Evolutionary conservation across 2,113 vertebrate genomes (phyloP), one percentile per base, ranked within the genome.

Genomic region (Channa maculata): DNA sequence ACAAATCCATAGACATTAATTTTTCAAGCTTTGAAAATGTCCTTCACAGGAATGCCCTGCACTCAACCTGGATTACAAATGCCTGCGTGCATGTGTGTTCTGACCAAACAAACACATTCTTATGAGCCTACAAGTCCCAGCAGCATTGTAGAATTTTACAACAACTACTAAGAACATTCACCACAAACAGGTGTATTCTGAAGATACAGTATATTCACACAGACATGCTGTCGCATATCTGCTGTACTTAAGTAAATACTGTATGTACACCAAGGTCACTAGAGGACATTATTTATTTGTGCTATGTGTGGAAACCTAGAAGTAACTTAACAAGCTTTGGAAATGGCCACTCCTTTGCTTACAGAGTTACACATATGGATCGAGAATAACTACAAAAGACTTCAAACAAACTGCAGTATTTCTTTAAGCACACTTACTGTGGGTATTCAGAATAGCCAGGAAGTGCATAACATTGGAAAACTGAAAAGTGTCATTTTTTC

Each of bases 1-100:
- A 84, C 80, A 85, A 92, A 94, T 92, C 90, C 86, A 91, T 88
- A 79, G 65, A 54, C 89, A 93, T 93, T 57, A 83, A 92, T 88
- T 88, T 92, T 93, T 93, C 73, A 94, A 86, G 83, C 85, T 43
- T 55, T 74, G 65, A 79, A 88, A 92, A 86, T 82, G 88, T 90
- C 88, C 85, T 88, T 84, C 78, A 77, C 81, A 77, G 69, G 49
- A 86, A 78, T 38, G 59, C 63, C 50, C 48, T 14, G 6, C 15
- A 58, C 77, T 66, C 52, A 54, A 65, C 11, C 60, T 43, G 44
- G 37, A 60, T 62, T 44, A 49, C 11, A 58, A 59, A 38, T 63
- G 51, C 1, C 49, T 57, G 61, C 54, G 44, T 5, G 5, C 36
- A 36, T 53, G 55, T 61, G 33, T 68, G 33, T 14, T 70, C 43